These are phyloP conservation scores for Tinamus major DNA, from an alignment of 2,797 vertebrate genomes.

Conservation along the genomic window DNA sequence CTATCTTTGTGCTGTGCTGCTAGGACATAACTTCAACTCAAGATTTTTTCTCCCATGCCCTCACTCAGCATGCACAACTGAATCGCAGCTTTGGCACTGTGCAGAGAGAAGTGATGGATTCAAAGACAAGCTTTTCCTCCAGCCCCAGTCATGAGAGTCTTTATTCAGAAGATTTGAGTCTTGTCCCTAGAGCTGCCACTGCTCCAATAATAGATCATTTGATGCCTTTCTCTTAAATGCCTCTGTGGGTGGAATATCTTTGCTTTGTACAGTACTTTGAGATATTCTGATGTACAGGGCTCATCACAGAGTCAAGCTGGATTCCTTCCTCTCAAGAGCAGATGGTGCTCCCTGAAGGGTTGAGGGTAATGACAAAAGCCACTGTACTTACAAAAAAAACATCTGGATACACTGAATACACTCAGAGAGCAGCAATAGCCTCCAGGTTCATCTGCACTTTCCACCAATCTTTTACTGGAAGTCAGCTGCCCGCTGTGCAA, in stretches of 20 bases:
- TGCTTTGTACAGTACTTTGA: neutral
- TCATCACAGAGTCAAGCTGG: neutral
- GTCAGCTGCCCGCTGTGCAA: neutral
- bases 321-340: neutral
- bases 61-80: neutral
- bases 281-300: neutral
- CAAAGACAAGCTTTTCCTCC: neutral
- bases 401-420: neutral
- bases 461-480: neutral
- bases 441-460: neutral
- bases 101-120: neutral
- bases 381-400: neutral
- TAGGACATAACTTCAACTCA: neutral
- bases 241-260: neutral
- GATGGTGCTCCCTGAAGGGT: neutral
- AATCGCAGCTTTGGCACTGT: neutral
- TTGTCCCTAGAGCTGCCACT: neutral
- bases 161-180: neutral
- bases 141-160: neutral
- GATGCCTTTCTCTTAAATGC: neutral
- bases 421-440: neutral
- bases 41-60: neutral
- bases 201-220: neutral
- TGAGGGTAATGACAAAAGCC: neutral
- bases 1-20: rapidly evolving